These are phyloP conservation scores for Kradibia gibbosae DNA, from an alignment of 1,140 invertebrate species.

Conservation along the genomic window DNA sequence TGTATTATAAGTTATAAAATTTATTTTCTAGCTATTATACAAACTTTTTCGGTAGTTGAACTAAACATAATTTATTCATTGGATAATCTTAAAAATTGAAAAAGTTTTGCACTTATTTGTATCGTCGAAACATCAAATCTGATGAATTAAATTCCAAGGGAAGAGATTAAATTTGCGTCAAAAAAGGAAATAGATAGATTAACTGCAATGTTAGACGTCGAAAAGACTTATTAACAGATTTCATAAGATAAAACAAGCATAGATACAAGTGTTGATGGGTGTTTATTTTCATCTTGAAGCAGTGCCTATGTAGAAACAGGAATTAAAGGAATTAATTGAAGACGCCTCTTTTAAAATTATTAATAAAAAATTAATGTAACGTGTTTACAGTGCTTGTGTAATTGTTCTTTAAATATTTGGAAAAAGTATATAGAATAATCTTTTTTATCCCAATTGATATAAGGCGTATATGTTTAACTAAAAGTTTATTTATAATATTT, in stretches of 20 bases:
- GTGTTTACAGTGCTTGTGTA: too few species aligned
- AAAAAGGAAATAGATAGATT: neutral
- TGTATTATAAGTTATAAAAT: neutral
- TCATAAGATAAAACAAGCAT: neutral
- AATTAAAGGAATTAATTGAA: neutral
- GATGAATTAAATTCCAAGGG: neutral
- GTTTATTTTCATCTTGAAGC: constrained; percentile 4
- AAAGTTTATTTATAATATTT: too few species aligned
- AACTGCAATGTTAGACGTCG: neutral
- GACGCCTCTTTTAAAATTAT: too few species aligned
- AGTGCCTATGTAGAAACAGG: neutral
- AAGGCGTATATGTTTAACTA: too few species aligned
- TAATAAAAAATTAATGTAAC: too few species aligned
- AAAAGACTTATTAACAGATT: neutral
- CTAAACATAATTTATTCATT: neutral
- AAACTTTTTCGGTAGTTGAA: neutral
- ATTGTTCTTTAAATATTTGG: too few species aligned
- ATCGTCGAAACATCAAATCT: too few species aligned
- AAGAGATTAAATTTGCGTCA: neutral
- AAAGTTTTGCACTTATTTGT: too few species aligned
- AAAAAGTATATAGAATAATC: too few species aligned
- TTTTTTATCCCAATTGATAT: too few species aligned
- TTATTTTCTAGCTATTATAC: neutral
- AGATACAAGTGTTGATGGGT: neutral
- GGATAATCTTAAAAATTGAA: neutral